These are phyloP conservation scores for Dicranocentrus wangi DNA, from an alignment of 2,888 invertebrate genomes.

Conservation along the genomic window DNA sequence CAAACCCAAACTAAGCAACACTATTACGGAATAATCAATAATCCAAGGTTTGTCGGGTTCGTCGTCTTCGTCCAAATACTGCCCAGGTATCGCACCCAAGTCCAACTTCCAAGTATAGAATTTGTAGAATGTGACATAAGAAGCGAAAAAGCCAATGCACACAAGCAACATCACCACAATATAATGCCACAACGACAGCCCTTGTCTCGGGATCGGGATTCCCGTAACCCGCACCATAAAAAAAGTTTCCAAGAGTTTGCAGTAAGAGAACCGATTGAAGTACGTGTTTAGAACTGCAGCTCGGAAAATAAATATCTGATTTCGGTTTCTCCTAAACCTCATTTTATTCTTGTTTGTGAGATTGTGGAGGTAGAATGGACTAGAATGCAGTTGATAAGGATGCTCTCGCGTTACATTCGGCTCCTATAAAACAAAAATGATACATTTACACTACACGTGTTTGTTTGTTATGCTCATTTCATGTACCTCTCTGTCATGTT, in stretches of 20 bases:
- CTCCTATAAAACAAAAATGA: background rate
- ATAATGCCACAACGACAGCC: slow-evolving; percentile 50
- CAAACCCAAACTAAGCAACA: too few species aligned
- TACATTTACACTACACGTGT: background rate
- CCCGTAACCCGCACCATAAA: slow-evolving; percentile 65
- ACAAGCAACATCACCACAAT: slow-evolving; percentile 51
- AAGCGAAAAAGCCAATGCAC: slow-evolving; percentile 36
- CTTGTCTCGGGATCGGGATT: slow-evolving; percentile 64
- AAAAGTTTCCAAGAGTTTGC: slow-evolving; percentile 66
- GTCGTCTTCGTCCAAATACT: too few species aligned
- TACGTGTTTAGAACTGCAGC: slow-evolving; percentile 68
- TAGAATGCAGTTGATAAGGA: slow-evolving; percentile 12
- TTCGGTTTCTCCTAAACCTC: slow-evolving; percentile 58
- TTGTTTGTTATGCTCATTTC: background rate
- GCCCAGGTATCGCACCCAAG: too few species aligned
- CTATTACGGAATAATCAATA: too few species aligned
- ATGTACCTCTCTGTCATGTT: background rate
- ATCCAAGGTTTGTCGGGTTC: too few species aligned
- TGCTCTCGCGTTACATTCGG: slow-evolving; percentile 15
- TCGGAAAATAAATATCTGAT: slow-evolving; percentile 67
- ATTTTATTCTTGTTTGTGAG: slow-evolving; percentile 63
- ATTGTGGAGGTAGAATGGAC: slow-evolving; percentile 52
- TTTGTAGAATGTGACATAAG: slow-evolving; percentile 63
- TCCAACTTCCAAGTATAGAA: slow-evolving; percentile 63
- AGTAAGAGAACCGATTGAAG: slow-evolving; percentile 68